phyloP scores from a whole-genome alignment of 2,888 invertebrate species.

The Hipparchia semele region DNA sequence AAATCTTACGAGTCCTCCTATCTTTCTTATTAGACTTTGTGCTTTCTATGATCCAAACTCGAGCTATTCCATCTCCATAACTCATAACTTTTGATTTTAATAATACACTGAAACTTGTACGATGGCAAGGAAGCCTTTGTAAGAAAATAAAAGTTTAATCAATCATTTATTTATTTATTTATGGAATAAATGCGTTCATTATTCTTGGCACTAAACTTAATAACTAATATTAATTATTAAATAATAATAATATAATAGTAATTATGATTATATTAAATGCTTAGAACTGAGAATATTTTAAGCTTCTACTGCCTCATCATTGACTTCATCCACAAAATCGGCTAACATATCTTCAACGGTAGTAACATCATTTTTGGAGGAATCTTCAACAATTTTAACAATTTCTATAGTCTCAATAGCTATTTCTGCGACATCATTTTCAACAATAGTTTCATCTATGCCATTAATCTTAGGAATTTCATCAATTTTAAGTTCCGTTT shows the following conservation, averaged over 20 bases:
- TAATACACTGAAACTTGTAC: too few species aligned
- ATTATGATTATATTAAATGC: constrained; percentile 5
- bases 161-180: constrained; percentile 11
- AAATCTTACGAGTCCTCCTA: too few species aligned
- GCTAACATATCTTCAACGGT: constrained; percentile 74
- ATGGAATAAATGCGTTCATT: constrained; percentile 25
- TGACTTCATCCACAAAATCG: constrained; percentile 76
- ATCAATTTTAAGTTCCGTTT: constrained; percentile 32
- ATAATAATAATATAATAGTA: too few species aligned
- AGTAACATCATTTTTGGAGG: constrained; percentile 43
- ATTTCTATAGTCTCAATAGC: constrained; percentile 25
- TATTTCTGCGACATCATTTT: constrained; percentile 42
- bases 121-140: too few species aligned
- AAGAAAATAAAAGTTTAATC: neutral
- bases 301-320: constrained; percentile 49
- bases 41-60: too few species aligned
- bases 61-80: too few species aligned
- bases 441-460: constrained; percentile 38
- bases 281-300: constrained; percentile 7
- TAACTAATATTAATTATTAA: too few species aligned
- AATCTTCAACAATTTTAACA: constrained; percentile 7
- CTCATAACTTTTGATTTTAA: too few species aligned
- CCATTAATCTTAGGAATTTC: constrained; percentile 56
- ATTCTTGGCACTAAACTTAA: constrained; percentile 6
- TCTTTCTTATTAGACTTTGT: too few species aligned